Base-by-base conservation (phyloP, 1,140 invertebrate species). In the Cardiocondyla obscurior region DNA sequence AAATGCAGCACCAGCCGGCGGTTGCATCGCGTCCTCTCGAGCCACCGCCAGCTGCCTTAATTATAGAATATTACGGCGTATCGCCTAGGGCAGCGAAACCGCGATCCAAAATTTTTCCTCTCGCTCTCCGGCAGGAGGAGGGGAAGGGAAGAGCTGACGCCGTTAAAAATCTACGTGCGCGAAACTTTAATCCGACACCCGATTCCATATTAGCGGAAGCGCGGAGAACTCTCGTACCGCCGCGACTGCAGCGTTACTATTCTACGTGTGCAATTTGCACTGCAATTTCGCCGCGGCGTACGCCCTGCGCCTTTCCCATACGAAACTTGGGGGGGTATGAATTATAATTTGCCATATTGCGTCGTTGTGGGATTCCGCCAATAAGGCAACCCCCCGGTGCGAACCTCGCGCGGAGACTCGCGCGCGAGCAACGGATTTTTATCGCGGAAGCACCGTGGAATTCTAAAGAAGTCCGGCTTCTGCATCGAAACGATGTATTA, bases 401-500 rank as follows among this genome's bases (percentile, higher is more conserved):
- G n/a, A n/a, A n/a, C n/a, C n/a, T n/a, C n/a, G n/a, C n/a, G n/a
- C n/a, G n/a, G n/a, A n/a, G 70, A 44, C 6, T 19, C 67, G 19
- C 19, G 16, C 67, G 30, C 7, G 69, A 28, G 64, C 69, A 25
- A 28, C 33, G 51, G 36, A 73, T 46, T 39, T 46, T n/a, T 46
- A 39, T 25, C 28, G 30, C 4, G 12, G n/a, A 28, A 62, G 25
- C 16, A 12, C 25, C 36, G 39, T 16, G 10, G 73, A 76, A 49
- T 76, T 49, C 44, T 25, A 64, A 64, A 64, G 42, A 76, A 39
- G n/a, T 76, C 19, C 16, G 7, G n/a, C 12, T 12, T 58, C 42
- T 36, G 74, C 49, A 30, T 70, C 49, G 46, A 69, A 81, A 70
- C n/a, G 64, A 70, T 42, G 46, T 36, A 70, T 81, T 70, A 81